Percentiles rank a stretch among this genome's conserved stretches.
Conservation (phyloP, 2,888 invertebrate species). For the Dendrolimus pini region DNA sequence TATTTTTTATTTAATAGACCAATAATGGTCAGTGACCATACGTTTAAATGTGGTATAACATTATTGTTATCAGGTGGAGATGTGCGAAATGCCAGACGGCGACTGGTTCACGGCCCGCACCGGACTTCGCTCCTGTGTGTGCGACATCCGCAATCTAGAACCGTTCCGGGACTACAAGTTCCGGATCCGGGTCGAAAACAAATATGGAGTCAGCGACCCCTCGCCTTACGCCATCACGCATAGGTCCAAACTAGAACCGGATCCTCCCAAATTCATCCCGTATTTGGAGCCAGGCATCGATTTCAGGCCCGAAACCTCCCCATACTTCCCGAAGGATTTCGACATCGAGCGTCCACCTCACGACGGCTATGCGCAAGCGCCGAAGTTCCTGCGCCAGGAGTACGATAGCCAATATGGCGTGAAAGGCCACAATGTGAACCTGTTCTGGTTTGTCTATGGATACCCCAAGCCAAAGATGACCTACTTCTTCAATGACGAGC, state of each 20-base stretch:
- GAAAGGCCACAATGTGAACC: conserved; percentile 91
- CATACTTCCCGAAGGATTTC: conserved; percentile 94
- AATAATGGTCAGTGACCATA: no score
- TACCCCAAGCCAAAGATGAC: conserved; percentile 96
- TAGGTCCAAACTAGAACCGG: conserved; percentile 86
- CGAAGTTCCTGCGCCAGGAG: conserved; percentile 91
- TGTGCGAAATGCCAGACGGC: conserved; percentile 93
- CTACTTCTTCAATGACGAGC: conserved; percentile 90
- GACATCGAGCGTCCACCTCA: conserved; percentile 93
- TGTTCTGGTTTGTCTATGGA: conserved; percentile 97
- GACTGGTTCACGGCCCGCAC: conserved; percentile 94
- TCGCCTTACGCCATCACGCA: conserved; percentile 93
- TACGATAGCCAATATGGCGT: conserved; percentile 93
- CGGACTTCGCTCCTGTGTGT: conserved; percentile 91
- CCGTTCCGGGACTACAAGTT: conserved; percentile 97
- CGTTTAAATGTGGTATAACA: no score
- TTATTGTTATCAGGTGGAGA: conserved; percentile 83
- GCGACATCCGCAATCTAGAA: conserved; percentile 92
- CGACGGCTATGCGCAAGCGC: conserved; percentile 89
- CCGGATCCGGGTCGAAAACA: conserved; percentile 96
- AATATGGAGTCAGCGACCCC: conserved; percentile 97
- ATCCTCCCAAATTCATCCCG: conserved; percentile 86
- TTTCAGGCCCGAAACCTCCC: conserved; percentile 89
- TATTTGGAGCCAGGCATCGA: conserved; percentile 88
- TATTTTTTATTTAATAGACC: no score